phyloP scores from a whole-genome alignment of 2,888 invertebrate species.

The Eristalinus aeneus region DNA sequence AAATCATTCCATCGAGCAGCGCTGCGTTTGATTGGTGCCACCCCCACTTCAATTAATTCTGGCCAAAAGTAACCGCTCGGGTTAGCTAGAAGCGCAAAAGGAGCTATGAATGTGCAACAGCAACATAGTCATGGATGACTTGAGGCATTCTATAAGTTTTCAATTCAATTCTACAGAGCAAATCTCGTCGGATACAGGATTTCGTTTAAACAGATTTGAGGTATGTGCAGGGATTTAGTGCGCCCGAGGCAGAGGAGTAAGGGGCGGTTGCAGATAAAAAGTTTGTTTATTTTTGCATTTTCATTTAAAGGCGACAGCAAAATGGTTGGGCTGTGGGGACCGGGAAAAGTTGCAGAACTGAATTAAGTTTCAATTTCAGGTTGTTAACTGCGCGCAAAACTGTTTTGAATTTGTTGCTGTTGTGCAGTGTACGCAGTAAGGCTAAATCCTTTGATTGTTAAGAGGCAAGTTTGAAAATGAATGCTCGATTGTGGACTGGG shows the following conservation, averaged over 20 bases:
- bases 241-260: not conserved
- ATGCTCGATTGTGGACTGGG: not conserved
- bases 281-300: not conserved
- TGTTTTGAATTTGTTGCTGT: not conserved
- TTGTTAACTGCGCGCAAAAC: not conserved
- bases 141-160: not conserved
- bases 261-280: not conserved
- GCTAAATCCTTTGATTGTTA: not conserved
- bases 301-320: not conserved
- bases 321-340: not conserved
- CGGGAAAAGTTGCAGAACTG: not conserved
- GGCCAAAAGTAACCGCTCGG: not conserved
- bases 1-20: conserved; percentile 27
- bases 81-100: not conserved
- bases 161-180: not conserved
- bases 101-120: not conserved
- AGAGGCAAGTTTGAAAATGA: not conserved
- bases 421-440: not conserved
- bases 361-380: not conserved
- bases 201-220: not conserved
- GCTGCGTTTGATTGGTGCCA: conserved; percentile 19
- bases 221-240: not conserved
- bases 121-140: not conserved
- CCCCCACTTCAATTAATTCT: not conserved
- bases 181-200: not conserved